Conservation (phyloP, 2,888 invertebrate genomes). For the Hipparchia sbordonii region DNA sequence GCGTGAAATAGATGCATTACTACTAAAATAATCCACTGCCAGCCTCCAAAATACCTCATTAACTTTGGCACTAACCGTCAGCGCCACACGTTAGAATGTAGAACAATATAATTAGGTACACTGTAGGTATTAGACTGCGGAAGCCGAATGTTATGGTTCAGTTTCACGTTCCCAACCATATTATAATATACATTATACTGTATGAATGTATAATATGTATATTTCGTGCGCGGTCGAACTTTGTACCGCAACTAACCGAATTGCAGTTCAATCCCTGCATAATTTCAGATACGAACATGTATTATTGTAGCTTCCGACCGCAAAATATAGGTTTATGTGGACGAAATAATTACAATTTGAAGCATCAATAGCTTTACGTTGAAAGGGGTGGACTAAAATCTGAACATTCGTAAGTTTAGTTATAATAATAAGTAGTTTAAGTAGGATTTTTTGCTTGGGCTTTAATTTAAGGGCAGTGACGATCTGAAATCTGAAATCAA, state of each 20-base stretch:
- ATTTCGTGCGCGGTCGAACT: conserved; percentile 15
- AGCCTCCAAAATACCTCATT: background rate
- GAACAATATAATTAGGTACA: conserved; percentile 5
- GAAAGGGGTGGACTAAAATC: background rate
- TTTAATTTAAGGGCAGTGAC: too few relatives aligned
- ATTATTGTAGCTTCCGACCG: conserved; percentile 30
- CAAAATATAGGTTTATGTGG: conserved; percentile 23
- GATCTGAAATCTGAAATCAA: too few relatives aligned
- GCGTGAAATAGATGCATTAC: too few relatives aligned
- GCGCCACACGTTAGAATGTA: background rate
- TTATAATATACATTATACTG: conserved; percentile 6
- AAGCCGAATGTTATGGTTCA: conserved; percentile 15
- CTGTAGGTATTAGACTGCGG: conserved; percentile 8
- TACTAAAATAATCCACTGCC: background rate
- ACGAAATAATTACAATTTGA: conserved; percentile 11
- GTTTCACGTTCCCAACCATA: conserved; percentile 7
- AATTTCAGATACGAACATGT: conserved; percentile 24
- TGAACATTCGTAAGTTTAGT: background rate
- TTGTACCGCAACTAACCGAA: conserved; percentile 28
- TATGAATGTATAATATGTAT: conserved; percentile 5
- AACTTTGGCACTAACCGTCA: background rate
- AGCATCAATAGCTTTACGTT: background rate
- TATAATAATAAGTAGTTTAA: background rate
- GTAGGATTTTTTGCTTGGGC: too few relatives aligned
- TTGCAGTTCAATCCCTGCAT: conserved; percentile 29